Conservation (phyloP, 2,113 vertebrate species). For the Mormoops blainvillei region DNA sequence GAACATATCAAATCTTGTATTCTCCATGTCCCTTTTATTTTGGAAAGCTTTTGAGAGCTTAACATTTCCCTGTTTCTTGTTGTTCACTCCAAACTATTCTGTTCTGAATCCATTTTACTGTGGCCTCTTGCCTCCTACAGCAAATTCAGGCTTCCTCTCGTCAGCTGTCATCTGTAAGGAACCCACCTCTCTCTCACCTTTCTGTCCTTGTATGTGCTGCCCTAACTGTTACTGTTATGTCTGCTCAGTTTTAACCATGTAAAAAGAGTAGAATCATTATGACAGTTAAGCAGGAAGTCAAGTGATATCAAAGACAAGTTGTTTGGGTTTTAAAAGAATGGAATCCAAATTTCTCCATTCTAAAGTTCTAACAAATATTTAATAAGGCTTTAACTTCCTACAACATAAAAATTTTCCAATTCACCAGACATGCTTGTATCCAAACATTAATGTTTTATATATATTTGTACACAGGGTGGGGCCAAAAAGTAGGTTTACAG, state of each 20-base stretch:
- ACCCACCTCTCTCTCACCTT: slow-evolving; percentile 10
- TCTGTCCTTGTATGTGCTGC: background rate
- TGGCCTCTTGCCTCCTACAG: slow-evolving; percentile 64
- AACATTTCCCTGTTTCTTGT: slow-evolving; percentile 74
- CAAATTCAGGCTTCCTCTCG: slow-evolving; percentile 57
- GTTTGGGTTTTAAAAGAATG: background rate
- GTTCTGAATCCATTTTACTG: slow-evolving; percentile 59
- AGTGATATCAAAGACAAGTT: slow-evolving; percentile 7
- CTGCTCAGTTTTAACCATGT: background rate
- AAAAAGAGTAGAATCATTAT: background rate
- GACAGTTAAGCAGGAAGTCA: background rate
- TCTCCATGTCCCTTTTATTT: slow-evolving; percentile 73
- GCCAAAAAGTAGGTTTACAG: background rate
- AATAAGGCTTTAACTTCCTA: background rate
- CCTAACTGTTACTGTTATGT: slow-evolving; percentile 4
- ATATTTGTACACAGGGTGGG: too few relatives aligned
- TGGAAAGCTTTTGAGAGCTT: slow-evolving; percentile 74
- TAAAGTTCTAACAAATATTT: background rate
- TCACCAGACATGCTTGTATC: background rate
- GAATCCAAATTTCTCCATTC: background rate
- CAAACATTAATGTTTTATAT: background rate
- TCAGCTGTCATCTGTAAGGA: slow-evolving; percentile 62
- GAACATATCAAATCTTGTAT: slow-evolving; percentile 71
- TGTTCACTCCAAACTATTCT: slow-evolving; percentile 60
- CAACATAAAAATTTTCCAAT: background rate